These are phyloP conservation scores for Gallinago undulata DNA, from an alignment of 2,113 vertebrate species.

Conservation along the genomic window DNA sequence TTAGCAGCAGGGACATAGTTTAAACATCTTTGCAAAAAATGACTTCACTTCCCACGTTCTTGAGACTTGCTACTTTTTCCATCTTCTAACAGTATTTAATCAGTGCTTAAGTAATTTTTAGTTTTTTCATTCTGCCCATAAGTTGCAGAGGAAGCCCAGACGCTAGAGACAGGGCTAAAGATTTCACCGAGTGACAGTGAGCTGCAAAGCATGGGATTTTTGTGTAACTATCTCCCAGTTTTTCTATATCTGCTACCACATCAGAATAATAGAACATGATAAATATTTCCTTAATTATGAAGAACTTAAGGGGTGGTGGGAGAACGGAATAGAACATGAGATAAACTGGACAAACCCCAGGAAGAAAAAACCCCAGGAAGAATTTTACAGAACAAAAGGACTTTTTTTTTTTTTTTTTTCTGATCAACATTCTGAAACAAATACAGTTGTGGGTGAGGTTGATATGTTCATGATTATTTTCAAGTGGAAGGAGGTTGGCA, in stretches of 20 bases:
- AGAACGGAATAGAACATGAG: background rate
- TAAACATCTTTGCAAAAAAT: background rate
- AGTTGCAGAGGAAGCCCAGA: background rate
- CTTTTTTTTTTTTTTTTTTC: background rate
- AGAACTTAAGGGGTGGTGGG: background rate
- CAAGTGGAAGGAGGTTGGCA: background rate
- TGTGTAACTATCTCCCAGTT: background rate
- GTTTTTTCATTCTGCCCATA: background rate
- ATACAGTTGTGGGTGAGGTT: background rate
- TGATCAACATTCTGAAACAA: background rate
- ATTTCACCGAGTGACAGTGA: background rate
- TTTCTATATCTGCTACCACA: background rate
- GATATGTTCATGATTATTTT: background rate
- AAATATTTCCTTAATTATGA: background rate
- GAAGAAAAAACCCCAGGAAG: background rate
- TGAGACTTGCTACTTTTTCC: background rate
- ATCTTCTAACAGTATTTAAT: background rate
- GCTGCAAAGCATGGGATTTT: background rate
- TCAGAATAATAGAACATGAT: background rate
- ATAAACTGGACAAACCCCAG: background rate
- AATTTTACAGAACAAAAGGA: background rate
- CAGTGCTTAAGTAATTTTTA: background rate
- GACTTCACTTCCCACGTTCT: background rate
- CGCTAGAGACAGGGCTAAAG: background rate
- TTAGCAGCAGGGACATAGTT: background rate